Evolutionary conservation across 2,888 invertebrate genomes (phyloP).

Genomic region (Philereme vetulata): DNA sequence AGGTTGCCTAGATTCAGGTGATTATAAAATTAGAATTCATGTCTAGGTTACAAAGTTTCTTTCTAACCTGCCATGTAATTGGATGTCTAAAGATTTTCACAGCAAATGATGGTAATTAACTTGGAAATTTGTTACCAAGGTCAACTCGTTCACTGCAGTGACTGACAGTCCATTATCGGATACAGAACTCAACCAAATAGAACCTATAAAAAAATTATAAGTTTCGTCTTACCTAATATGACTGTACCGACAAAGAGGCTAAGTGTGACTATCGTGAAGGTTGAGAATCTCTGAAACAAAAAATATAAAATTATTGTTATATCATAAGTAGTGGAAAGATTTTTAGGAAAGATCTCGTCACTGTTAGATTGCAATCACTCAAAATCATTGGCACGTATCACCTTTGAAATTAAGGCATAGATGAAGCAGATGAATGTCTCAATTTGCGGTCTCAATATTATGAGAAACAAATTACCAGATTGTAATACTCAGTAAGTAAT

Average conservation of each 20-base stretch:
- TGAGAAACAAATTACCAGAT: constrained; percentile 27
- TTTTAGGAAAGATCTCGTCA: too few species aligned
- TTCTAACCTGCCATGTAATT: constrained; percentile 45
- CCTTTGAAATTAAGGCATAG: background rate
- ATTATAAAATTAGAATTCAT: constrained; percentile 24
- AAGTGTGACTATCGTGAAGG: constrained; percentile 95
- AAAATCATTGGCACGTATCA: constrained; percentile 13
- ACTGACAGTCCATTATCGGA: constrained; percentile 37
- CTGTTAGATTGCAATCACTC: background rate
- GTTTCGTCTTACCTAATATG: constrained; percentile 90
- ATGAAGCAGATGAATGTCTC: constrained; percentile 23
- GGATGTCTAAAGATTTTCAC: constrained; percentile 44
- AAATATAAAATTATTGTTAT: constrained; percentile 22
- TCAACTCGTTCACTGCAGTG: constrained; percentile 37
- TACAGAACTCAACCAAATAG: constrained; percentile 29
- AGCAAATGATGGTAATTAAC: constrained; percentile 51
- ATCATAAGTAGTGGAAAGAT: background rate
- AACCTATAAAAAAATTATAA: constrained; percentile 22
- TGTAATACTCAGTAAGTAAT: constrained; percentile 21
- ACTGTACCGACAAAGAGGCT: constrained; percentile 97
- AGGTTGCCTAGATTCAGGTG: constrained; percentile 1
- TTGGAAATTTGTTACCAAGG: constrained; percentile 44
- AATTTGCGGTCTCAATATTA: constrained; percentile 24
- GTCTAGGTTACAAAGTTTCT: constrained; percentile 30
- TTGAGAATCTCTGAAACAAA: constrained; percentile 92